phyloP scores from a whole-genome alignment of 2,888 invertebrate genomes.

The Laspeyria flexula region DNA sequence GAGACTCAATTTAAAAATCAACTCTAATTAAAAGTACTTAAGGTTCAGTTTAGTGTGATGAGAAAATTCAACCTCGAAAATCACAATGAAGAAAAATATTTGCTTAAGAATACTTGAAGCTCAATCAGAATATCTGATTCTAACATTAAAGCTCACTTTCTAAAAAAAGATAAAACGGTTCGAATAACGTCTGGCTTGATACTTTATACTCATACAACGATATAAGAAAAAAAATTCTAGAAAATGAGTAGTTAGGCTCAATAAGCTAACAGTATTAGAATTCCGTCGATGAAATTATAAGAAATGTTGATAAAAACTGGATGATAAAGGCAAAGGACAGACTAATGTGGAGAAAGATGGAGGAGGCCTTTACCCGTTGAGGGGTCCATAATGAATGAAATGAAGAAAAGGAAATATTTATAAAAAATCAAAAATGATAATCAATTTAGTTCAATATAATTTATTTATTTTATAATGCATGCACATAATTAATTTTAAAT shows the following conservation, averaged over 20 bases:
- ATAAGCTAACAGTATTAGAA: neutral
- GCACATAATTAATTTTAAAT: no score
- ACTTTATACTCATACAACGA: constrained; percentile 1
- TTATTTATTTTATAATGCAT: no score
- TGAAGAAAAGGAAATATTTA: no score
- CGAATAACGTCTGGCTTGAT: neutral
- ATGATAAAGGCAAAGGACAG: no score
- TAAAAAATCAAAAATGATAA: no score
- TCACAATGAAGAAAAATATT: constrained; percentile 37
- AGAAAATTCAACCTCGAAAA: constrained; percentile 13
- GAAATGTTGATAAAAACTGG: no score
- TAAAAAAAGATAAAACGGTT: constrained; percentile 10
- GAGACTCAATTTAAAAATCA: neutral
- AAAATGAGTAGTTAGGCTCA: neutral
- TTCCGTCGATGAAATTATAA: neutral
- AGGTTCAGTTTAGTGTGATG: constrained; percentile 1
- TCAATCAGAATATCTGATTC: constrained; percentile 42
- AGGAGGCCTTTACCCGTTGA: no score
- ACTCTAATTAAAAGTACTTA: neutral
- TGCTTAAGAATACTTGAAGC: constrained; percentile 37
- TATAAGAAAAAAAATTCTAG: neutral
- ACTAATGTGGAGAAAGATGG: no score
- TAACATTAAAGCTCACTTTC: constrained; percentile 27
- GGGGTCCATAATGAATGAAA: no score
- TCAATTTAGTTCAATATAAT: no score